Conservation (phyloP, 1,140 invertebrate species). For the Acromyrmex echinatior region DNA sequence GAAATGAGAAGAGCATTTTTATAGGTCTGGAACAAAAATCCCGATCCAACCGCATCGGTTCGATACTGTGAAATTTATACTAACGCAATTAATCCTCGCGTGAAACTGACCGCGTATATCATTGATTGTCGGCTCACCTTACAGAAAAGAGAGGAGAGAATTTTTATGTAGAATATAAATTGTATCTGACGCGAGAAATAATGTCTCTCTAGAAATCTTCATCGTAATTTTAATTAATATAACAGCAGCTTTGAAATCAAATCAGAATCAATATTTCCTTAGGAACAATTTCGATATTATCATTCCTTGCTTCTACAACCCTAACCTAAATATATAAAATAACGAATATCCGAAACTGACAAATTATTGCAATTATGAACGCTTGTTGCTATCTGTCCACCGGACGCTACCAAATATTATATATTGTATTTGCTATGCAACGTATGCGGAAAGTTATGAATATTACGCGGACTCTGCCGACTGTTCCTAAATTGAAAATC, state of each 20-base stretch:
- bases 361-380: neutral
- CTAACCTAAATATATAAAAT: neutral
- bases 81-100: constrained; percentile 10
- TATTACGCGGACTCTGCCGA: neutral
- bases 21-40: neutral
- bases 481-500: constrained; percentile 24
- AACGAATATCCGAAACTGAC: neutral
- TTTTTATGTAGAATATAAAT: neutral
- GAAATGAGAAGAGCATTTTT: neutral
- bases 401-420: constrained; percentile 30
- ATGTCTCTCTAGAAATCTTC: neutral
- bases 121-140: neutral
- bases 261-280: constrained; percentile 1
- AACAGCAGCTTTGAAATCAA: neutral
- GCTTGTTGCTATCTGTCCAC: neutral
- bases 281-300: neutral
- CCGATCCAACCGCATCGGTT: neutral
- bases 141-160: neutral
- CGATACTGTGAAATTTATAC: neutral
- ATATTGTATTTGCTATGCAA: constrained; percentile 25
- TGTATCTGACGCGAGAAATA: neutral
- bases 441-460: constrained; percentile 30
- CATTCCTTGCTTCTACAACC: neutral
- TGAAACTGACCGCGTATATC: neutral
- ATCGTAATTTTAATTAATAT: constrained; percentile 5